Conservation (phyloP, 2,888 invertebrate species). For the Diaperis boleti region DNA sequence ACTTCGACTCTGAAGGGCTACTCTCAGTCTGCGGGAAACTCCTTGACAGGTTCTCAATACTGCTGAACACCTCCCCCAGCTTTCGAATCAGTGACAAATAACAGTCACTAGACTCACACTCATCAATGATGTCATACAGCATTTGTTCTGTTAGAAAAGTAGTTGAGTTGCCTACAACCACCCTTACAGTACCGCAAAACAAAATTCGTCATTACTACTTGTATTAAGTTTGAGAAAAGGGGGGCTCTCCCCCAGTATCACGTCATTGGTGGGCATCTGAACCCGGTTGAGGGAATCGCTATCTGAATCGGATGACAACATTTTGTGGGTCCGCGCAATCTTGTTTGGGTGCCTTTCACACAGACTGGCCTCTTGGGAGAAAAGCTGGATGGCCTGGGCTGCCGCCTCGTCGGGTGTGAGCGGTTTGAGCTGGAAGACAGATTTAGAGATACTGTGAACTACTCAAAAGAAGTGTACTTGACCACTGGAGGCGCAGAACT, state of each 20-base stretch:
- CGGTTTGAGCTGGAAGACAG: constrained; percentile 72
- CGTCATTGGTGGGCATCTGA: constrained; percentile 57
- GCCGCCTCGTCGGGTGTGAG: constrained; percentile 92
- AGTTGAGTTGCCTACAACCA: constrained; percentile 50
- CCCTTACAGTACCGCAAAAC: no score
- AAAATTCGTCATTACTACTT: no score
- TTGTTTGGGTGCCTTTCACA: constrained; percentile 83
- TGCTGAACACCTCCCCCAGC: constrained; percentile 82
- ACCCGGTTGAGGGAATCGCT: constrained; percentile 44
- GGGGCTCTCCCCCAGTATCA: constrained; percentile 49
- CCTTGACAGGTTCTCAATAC: constrained; percentile 76
- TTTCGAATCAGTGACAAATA: constrained; percentile 81
- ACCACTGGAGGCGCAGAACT: constrained; percentile 90
- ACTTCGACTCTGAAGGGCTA: constrained; percentile 15
- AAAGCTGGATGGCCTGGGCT: constrained; percentile 87
- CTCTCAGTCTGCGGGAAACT: constrained; percentile 71
- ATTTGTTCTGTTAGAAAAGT: constrained; percentile 80
- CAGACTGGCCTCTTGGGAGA: constrained; percentile 85
- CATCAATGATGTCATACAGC: constrained; percentile 79
- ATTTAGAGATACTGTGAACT: no score
- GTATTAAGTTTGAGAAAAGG: constrained; percentile 47
- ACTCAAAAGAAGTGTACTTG: no score
- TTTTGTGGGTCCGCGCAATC: constrained; percentile 73
- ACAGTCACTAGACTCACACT: constrained; percentile 76
- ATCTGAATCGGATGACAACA: constrained; percentile 38